Evolutionary conservation across 2,797 vertebrate species (phyloP), one percentile per base, ranked within the genome.

Genomic region (Parauchenoglanis ngamensis): DNA sequence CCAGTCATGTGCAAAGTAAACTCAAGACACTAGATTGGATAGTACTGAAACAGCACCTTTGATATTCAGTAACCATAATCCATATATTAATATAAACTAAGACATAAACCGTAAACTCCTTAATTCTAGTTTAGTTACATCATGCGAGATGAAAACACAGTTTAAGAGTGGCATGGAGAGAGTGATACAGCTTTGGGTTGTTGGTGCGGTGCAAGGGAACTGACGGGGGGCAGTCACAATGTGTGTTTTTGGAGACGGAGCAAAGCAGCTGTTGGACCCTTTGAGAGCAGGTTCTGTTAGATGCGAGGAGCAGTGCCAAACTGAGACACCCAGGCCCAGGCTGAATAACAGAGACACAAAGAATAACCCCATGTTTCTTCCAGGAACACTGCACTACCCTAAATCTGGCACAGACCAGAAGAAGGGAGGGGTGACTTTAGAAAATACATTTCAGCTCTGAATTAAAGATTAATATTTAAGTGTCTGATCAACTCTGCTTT

Each of bases 231-330:
- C 25, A 86, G 56, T 88, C 79, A 78, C 83, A 89, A 83, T 90
- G 87, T 63, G 84, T 57, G 84, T 84, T 88, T 83, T 85, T 75
- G 86, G 40, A 68, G 61, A 76, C 57, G 61, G 85, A 76, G 81
- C 40, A 57, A 80, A 89, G 88, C 89, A 90, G 91, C 86, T 90
- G 89, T 87, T 90, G 77, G 81, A 68, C 84, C 72, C 72, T 89
- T 86, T 88, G 82, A 90, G 87, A 88, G 85, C 86, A 83, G 56
- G 86, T 87, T 91, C 85, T 90, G 88, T 90, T 90, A 84, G 68
- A 61, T 49, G 84, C 54, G 31, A 88, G 85, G 85, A 89, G 76
- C 54, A 54, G n/a, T 49, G 87, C 88, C 88, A 91, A 87, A 84
- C 21, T 12, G 21, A 86, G 85, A 77, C 82, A 85, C 82, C 81